phyloP scores from a whole-genome alignment of 2,113 vertebrate species.

The Zootoca vivipara region DNA sequence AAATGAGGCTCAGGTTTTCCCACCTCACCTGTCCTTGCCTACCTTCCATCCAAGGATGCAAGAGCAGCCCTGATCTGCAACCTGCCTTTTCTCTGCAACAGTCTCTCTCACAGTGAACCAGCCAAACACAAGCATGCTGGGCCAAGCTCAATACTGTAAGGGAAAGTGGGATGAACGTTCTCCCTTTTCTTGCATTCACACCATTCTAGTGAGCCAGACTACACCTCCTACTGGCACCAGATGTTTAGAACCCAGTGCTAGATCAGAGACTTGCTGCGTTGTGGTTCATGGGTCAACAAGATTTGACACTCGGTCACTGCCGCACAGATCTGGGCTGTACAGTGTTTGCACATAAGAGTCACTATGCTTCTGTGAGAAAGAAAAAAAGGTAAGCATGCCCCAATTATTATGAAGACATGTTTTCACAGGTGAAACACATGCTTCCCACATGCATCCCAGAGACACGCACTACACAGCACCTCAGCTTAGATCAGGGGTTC shows the following conservation, averaged over 20 bases:
- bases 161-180: neutral
- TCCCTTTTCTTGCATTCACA: neutral
- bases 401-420: neutral
- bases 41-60: neutral
- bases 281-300: neutral
- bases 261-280: neutral
- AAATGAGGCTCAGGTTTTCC: neutral
- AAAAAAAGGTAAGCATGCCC: neutral
- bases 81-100: neutral
- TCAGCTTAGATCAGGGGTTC: too few relatives aligned
- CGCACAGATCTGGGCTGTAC: neutral
- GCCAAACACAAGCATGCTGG: neutral
- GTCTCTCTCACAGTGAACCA: neutral
- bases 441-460: too few relatives aligned
- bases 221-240: neutral
- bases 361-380: neutral
- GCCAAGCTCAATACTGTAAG: neutral
- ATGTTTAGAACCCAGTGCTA: neutral
- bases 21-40: neutral
- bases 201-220: neutral
- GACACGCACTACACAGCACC: neutral
- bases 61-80: neutral
- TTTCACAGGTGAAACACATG: neutral
- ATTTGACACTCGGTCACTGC: neutral
- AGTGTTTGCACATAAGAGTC: neutral